These are phyloP conservation scores for Condylostylus longicornis DNA, from an alignment of 1,140 invertebrate species.

Conservation along the genomic window DNA sequence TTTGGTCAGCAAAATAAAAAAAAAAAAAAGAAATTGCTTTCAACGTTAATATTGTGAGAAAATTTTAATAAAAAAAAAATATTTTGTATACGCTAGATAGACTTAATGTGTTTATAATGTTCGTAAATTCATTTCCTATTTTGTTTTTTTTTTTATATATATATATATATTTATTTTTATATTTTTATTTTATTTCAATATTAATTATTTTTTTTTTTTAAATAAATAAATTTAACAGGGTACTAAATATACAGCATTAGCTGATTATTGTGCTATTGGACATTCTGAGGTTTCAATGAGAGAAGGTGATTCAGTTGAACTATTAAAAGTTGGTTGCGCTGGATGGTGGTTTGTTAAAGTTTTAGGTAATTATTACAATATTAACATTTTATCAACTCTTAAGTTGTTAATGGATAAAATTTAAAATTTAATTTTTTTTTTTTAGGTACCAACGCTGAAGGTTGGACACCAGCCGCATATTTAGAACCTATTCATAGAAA, in stretches of 20 bases:
- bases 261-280: conserved; percentile 81
- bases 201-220: background rate
- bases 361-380: conserved; percentile 45
- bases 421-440: no score
- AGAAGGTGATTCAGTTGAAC: conserved; percentile 75
- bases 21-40: no score
- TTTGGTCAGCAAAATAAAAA: background rate
- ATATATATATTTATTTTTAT: no score
- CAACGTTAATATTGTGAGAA: no score
- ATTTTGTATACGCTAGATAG: no score
- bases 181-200: background rate
- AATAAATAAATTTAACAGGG: conserved; percentile 33
- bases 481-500: conserved; percentile 62
- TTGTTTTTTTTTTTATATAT: no score
- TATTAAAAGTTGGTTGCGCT: conserved; percentile 80
- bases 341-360: conserved; percentile 92
- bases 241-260: conserved; percentile 64
- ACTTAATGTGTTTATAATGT: no score
- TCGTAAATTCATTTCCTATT: no score
- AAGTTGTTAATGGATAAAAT: no score
- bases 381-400: no score
- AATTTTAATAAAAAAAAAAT: no score
- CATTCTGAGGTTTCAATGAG: conserved; percentile 73
- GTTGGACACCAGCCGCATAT: conserved; percentile 90
- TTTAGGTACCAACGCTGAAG: conserved; percentile 54